Conservation (phyloP, 2,797 vertebrate genomes). For the Cyprinodon diabolis region DNA sequence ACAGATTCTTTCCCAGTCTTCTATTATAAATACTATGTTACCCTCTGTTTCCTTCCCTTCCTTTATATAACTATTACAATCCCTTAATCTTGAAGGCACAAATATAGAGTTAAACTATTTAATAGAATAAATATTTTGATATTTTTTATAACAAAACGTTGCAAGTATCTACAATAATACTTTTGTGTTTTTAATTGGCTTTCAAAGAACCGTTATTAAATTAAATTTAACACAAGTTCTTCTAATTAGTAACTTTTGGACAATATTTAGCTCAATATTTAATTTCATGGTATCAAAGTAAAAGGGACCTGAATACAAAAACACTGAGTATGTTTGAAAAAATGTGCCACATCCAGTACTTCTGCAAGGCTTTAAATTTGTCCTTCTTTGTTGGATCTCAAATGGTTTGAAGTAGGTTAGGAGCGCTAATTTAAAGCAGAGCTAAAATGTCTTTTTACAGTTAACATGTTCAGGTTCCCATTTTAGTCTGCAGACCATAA, state of each 20-base stretch:
- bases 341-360: not conserved
- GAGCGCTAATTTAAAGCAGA: not conserved
- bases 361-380: not conserved
- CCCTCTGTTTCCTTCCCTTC: too few species aligned
- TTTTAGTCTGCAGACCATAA: not conserved
- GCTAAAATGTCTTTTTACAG: not conserved
- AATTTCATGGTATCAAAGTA: not conserved
- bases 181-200: too few species aligned
- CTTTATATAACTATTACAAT: too few species aligned
- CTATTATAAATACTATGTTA: not conserved
- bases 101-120: too few species aligned
- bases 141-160: not conserved
- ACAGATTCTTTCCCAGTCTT: not conserved
- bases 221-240: not conserved
- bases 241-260: not conserved
- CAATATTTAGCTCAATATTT: not conserved
- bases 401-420: not conserved
- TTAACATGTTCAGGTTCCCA: not conserved
- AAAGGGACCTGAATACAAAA: not conserved
- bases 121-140: too few species aligned
- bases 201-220: not conserved
- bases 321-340: not conserved
- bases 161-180: too few species aligned
- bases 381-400: not conserved
- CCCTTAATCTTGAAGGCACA: too few species aligned